Base-by-base conservation (phyloP, 2,113 vertebrate genomes). In the Lucifuga dentata region DNA sequence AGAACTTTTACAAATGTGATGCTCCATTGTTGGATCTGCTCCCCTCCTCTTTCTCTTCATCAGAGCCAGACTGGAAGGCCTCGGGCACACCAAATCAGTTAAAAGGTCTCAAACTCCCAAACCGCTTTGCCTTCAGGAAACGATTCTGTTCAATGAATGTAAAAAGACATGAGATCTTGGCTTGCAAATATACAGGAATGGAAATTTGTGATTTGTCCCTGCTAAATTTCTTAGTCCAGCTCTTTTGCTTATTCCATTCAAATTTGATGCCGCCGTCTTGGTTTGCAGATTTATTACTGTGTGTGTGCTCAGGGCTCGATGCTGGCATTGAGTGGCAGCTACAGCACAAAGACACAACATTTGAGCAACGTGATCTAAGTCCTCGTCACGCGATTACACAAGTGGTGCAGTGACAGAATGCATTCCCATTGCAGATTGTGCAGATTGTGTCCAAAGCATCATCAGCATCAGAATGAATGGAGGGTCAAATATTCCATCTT, bases 1-100 rank as follows among this genome's bases (percentile, higher is more conserved):
- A 29, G 17, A 21, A 57, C 46, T 8, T 19, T 20, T 80, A 64
- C 53, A 53, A n/a, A 70, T 72, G 59, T 68, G 87, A 86, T 50
- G 9, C 62, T 50, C 11, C 12, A 32, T 68, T 80, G 75, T 89
- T 66, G 61, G 72, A 80, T 80, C 82, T 76, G 84, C 57, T 76
- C 70, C 36, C 44, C 60, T 68, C 43, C 7, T 8, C 55, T 58
- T 33, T 73, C 52, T 55, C 19, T 69, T 66, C 73, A 66, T 73
- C 68, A 44, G 50, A 66, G 69, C 19, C 63, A 66, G 68, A 58
- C 74, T 20, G 52, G 19, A 64, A 0, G 17, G 41, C 64, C 67
- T 11, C 12, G 4, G 62, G 73, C 68, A 2, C 38, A 65, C 58
- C 29, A 41, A 68, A 66, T 53, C 46, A 13, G 57, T 78, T 74